Conservation (phyloP, 1,140 invertebrate species). For the Nixonia krombeini region DNA sequence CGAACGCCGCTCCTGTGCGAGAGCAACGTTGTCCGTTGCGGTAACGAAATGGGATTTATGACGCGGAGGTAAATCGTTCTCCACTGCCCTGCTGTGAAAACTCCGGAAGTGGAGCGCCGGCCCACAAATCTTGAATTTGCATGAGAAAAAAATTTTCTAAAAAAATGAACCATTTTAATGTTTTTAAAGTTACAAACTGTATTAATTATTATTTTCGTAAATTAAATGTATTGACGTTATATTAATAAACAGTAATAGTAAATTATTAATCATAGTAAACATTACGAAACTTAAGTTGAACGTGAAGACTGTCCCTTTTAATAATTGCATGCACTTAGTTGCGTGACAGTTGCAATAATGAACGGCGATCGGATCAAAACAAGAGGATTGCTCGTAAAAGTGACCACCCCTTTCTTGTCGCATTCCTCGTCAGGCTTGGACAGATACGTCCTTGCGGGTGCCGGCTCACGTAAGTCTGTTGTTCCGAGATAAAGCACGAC, state of each 20-base stretch:
- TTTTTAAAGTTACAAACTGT: too few species aligned
- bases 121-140: too few species aligned
- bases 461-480: not conserved
- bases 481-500: slow-evolving; percentile 18
- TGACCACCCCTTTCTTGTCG: slow-evolving; percentile 27
- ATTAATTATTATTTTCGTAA: too few species aligned
- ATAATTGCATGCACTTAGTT: not conserved
- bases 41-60: too few species aligned
- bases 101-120: too few species aligned
- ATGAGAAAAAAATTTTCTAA: too few species aligned
- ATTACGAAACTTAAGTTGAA: not conserved
- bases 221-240: too few species aligned
- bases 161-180: not conserved
- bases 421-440: slow-evolving; percentile 50
- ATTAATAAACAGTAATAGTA: too few species aligned
- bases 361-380: slow-evolving; percentile 10
- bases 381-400: slow-evolving; percentile 29
- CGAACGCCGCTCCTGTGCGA: too few species aligned
- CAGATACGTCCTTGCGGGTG: slow-evolving; percentile 45
- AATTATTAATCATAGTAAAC: not conserved
- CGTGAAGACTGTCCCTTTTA: not conserved
- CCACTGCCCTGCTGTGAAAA: too few species aligned
- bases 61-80: too few species aligned
- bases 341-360: not conserved
- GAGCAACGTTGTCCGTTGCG: too few species aligned